Base-by-base conservation (phyloP, 2,888 invertebrate species). In the Caenorhabditis afra region DNA sequence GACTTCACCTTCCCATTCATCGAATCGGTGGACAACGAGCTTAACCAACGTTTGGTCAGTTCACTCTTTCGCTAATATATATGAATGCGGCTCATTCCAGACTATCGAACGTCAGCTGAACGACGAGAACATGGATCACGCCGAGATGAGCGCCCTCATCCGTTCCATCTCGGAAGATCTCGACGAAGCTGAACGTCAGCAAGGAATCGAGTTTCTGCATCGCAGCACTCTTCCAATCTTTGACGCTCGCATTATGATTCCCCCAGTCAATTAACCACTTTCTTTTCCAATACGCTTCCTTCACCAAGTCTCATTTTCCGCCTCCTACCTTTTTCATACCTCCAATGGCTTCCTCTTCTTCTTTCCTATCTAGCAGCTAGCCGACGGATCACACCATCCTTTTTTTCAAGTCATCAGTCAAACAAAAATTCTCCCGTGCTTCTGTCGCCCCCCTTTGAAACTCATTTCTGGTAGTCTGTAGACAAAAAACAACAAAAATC, bases 231-330 rank as follows among this genome's bases (percentile, higher is more conserved):
- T 64, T 0, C 22, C 73, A 8, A 57, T 73, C n/a, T 73, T 41
- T 41, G 73, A 73, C 23, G 64, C 73, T 16, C 64, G 73, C 20
- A 64, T 73, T 58, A 58, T 50, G 20, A 58, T 64, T 50, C 73
- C 73, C 73, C 49, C 64, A 58, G 64, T 57, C 62, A 70, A 73
- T 65, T 73, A 73, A 64, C 22, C 64, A 64, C 22, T 57, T 64
- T 58, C 37, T 52, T 41, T 57, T 44, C 7, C 29, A 29, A 5
- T 62, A 62, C 37, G 10, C 29, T n/a, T 16, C 49, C 41, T 64
- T 49, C 57, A 62, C 55, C 62, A 57, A 44, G 47, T 45, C 57
- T 71, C 52, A 18, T 44, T 12, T 16, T 41, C 35, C 57, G 39
- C 5, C n/a, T 52, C 18, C 39, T 18, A 18, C n/a, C 22, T 20